Evolutionary conservation across 2,797 vertebrate genomes (phyloP).

Genomic region (Sebastes elongatus): DNA sequence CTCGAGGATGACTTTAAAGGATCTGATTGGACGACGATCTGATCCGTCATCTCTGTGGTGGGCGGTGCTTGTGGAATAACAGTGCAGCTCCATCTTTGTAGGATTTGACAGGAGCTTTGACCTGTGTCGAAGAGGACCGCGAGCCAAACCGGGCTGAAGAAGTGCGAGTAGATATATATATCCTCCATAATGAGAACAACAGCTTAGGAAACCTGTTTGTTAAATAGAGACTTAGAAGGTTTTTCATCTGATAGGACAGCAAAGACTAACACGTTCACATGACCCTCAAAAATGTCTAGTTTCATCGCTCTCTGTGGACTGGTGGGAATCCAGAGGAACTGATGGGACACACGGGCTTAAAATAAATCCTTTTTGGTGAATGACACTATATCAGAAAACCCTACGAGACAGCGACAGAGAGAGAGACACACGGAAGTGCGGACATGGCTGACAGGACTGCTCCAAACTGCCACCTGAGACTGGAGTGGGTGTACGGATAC

Average conservation of each 20-base stretch:
- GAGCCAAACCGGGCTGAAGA: constrained; percentile 36
- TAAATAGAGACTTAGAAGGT: constrained; percentile 2
- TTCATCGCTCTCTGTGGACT: constrained; percentile 54
- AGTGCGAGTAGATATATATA: constrained; percentile 44
- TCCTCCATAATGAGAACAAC: constrained; percentile 39
- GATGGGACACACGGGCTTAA: constrained; percentile 72
- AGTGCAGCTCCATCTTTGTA: constrained; percentile 82
- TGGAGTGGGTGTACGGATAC: constrained; percentile 99
- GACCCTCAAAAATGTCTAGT: constrained; percentile 54
- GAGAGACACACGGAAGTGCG: constrained; percentile 73
- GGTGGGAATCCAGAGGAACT: constrained; percentile 67
- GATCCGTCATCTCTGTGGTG: constrained; percentile 62
- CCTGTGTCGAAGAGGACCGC: constrained; percentile 74
- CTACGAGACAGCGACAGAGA: constrained; percentile 66
- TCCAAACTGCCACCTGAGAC: constrained; percentile 96
- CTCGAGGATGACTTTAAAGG: neutral
- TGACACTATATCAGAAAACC: constrained; percentile 71
- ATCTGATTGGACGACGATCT: constrained; percentile 66
- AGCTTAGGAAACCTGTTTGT: constrained; percentile 42
- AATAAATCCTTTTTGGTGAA: constrained; percentile 78
- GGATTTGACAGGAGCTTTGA: constrained; percentile 84
- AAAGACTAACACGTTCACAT: constrained; percentile 27
- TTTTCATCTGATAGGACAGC: constrained; percentile 9
- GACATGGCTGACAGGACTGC: constrained; percentile 98
- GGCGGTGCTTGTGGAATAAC: constrained; percentile 73